Percentiles rank a stretch among this genome's conserved stretches.
phyloP scores from a whole-genome alignment of 2,888 invertebrate species.

The Xanthia icteritia region DNA sequence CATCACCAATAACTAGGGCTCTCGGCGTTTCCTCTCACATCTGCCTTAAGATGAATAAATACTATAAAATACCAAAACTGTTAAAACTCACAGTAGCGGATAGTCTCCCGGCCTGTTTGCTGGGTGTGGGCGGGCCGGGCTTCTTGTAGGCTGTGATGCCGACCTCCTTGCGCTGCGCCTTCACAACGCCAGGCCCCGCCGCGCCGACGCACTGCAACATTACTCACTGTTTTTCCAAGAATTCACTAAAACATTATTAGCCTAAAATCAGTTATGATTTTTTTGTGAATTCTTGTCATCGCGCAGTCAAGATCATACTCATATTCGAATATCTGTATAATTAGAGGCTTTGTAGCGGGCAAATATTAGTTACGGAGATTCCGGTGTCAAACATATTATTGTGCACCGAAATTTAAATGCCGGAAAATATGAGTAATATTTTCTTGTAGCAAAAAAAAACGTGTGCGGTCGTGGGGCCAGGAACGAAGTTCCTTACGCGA shows the following conservation, averaged over 20 bases:
- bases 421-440: not conserved
- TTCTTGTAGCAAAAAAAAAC: not conserved
- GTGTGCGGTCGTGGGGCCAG: no score
- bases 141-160: slow-evolving; percentile 95
- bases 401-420: not conserved
- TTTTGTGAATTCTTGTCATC: not conserved
- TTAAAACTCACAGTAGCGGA: slow-evolving; percentile 91
- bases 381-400: not conserved
- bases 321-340: no score
- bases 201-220: slow-evolving; percentile 67
- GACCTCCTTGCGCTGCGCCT: slow-evolving; percentile 88
- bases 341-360: no score
- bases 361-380: not conserved
- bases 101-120: slow-evolving; percentile 94
- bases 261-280: not conserved
- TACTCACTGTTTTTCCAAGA: not conserved
- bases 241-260: no score
- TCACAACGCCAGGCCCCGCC: slow-evolving; percentile 72
- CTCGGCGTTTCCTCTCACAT: not conserved
- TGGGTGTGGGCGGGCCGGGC: slow-evolving; percentile 96
- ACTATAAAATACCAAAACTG: not conserved
- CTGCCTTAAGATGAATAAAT: not conserved
- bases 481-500: no score
- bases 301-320: no score
- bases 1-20: not conserved